Conservation (phyloP, 2,113 vertebrate genomes). For the Lonchura striata region DNA sequence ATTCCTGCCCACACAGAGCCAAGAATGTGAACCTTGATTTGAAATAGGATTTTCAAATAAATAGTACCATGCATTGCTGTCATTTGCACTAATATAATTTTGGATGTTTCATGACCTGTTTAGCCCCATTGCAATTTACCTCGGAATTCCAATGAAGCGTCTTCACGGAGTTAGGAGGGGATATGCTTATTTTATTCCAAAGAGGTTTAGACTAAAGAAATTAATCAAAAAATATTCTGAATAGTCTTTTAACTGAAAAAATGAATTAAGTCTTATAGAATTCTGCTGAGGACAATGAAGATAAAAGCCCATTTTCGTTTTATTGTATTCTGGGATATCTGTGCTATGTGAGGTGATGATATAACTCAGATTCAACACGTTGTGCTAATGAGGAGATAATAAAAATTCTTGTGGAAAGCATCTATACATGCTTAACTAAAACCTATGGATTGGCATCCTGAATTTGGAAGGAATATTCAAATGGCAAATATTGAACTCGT, state of each 20-base stretch:
- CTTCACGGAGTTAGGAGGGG: background rate
- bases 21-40: conserved; percentile 13
- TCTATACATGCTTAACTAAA: background rate
- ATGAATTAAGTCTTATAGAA: background rate
- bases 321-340: conserved; percentile 26
- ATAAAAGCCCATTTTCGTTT: conserved; percentile 36
- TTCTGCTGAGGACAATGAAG: conserved; percentile 13
- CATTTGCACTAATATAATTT: conserved; percentile 10
- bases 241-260: background rate
- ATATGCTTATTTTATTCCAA: background rate
- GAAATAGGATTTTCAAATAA: conserved; percentile 51
- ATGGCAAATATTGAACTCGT: background rate
- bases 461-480: background rate
- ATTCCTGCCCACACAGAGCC: conserved; percentile 44
- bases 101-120: conserved; percentile 14
- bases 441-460: background rate
- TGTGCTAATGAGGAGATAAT: background rate
- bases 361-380: background rate
- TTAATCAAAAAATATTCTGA: conserved; percentile 28
- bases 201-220: background rate
- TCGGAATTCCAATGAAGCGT: background rate
- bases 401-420: background rate
- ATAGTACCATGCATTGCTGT: background rate
- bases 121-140: background rate
- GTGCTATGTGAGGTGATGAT: background rate